Evolutionary conservation across 1,140 invertebrate species (phyloP).

Genomic region (Drosophila biarmipes): DNA sequence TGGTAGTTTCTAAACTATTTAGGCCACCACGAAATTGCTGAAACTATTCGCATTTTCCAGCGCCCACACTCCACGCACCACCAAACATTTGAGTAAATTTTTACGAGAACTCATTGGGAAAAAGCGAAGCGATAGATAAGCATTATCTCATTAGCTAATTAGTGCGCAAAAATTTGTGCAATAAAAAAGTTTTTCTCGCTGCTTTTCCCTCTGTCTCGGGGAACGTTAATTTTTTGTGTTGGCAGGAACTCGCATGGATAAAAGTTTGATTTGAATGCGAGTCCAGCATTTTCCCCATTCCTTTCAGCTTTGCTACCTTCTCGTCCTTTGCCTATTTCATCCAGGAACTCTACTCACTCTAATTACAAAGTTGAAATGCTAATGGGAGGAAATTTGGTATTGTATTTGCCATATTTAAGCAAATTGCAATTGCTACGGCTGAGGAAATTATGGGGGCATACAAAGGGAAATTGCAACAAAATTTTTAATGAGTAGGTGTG

Average conservation of each 20-base stretch:
- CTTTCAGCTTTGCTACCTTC: neutral
- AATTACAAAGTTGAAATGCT: slow-evolving; percentile 79
- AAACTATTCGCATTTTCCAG: slow-evolving; percentile 34
- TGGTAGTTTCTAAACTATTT: neutral
- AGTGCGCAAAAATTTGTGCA: slow-evolving; percentile 75
- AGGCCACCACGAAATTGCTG: slow-evolving; percentile 4
- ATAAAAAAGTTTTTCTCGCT: slow-evolving; percentile 71
- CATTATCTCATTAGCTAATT: slow-evolving; percentile 83
- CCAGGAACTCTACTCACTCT: slow-evolving; percentile 21
- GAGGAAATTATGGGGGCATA: neutral
- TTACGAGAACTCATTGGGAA: slow-evolving; percentile 42
- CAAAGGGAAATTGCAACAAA: slow-evolving; percentile 39
- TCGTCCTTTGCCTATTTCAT: neutral
- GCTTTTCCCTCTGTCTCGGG: neutral
- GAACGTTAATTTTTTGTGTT: slow-evolving; percentile 21
- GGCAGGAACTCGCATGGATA: slow-evolving; percentile 33
- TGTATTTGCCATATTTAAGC: slow-evolving; percentile 59
- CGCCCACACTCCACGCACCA: slow-evolving; percentile 3
- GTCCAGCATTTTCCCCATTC: slow-evolving; percentile 7
- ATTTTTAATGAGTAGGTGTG: slow-evolving; percentile 61
- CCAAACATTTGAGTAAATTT: slow-evolving; percentile 33
- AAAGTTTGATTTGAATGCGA: slow-evolving; percentile 50
- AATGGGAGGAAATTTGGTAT: slow-evolving; percentile 53
- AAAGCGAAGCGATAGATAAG: slow-evolving; percentile 65
- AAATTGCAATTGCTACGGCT: slow-evolving; percentile 34